Evolutionary conservation across 2,113 vertebrate genomes (phyloP), one percentile per base, ranked within the genome.

Genomic region (Engystomops pustulosus): DNA sequence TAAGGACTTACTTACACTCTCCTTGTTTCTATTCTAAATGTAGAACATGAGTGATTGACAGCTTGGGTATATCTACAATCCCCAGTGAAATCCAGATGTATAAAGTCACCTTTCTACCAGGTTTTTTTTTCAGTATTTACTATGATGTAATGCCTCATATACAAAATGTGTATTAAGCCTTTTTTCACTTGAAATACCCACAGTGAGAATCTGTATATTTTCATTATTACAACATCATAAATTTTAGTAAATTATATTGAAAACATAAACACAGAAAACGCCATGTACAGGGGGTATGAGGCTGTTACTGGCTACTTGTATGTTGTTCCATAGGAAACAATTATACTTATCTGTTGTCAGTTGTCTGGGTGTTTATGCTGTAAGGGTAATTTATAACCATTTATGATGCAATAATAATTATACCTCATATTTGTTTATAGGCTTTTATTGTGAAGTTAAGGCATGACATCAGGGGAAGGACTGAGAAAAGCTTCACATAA

Each of bases 401-500:
- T 75, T 49, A 51, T 76, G 47, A 76, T 76, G 72, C 53, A 51
- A 74, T 74, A 49, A 53, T 76, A 53, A 76, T 76, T 76, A n/a
- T 36, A 55, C 36, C 17, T 34, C 9, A 76, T 53, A 76, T 76
- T 53, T 76, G 47, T 51, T 76, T 53, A 76, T 76, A 76, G 72
- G n/a, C 15, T 34, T 75, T 53, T 76, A 76, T 76, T 76, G 30
- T 76, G 49, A 76, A 53, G 27, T 76, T 34, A 76, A 55, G 18
- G 27, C 72, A 55, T 76, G 17, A 55, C 72, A 76, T 76, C 47
- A 76, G 27, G 6, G 45, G 8, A 30, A 51, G 30, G 51, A 75
- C n/a, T 75, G 20, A 76, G 47, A 34, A 53, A 76, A 5, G n/a
- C 18, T 53, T 76, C 11, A 14, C 72, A 76, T 36, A 53, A 76